A percentile compares a stretch with the other conserved stretches of the same genome.
Evolutionary conservation across 2,113 vertebrate genomes (phyloP).

Genomic region (Ptyas mucosa): DNA sequence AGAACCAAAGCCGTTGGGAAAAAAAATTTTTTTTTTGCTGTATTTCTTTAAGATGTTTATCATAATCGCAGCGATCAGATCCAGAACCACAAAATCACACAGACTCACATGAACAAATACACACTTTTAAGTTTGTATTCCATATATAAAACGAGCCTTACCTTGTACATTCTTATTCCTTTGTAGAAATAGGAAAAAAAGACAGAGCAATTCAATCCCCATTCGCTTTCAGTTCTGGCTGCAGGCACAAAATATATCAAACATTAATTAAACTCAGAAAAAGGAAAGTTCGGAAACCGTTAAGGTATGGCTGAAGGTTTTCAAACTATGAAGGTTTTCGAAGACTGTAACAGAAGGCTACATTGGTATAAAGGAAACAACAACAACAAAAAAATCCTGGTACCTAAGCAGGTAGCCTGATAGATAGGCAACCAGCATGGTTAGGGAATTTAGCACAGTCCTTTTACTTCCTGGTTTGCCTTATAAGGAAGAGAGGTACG

Average conservation of each 20-base stretch:
- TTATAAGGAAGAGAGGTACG: constrained; percentile 84
- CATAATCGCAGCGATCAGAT: neutral
- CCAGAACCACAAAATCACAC: neutral
- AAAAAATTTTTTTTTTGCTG: neutral
- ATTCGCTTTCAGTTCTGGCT: constrained; percentile 88
- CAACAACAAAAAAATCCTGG: constrained; percentile 39
- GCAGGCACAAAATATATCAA: constrained; percentile 68
- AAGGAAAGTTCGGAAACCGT: constrained; percentile 45
- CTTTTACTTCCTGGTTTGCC: constrained; percentile 87
- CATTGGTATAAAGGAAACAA: constrained; percentile 56
- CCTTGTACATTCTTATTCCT: constrained; percentile 83
- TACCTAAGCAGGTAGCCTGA: constrained; percentile 68
- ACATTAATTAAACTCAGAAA: constrained; percentile 60
- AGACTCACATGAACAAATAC: constrained; percentile 29
- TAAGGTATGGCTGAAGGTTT: constrained; percentile 38
- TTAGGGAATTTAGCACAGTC: constrained; percentile 45
- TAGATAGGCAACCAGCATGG: constrained; percentile 64
- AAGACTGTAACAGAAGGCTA: constrained; percentile 39
- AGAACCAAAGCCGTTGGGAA: constrained; percentile 5
- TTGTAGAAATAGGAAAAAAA: constrained; percentile 83
- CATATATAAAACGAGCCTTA: constrained; percentile 69
- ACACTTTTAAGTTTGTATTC: constrained; percentile 38
- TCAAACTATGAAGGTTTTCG: constrained; percentile 47
- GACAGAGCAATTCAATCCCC: constrained; percentile 88
- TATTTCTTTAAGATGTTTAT: neutral